Evolutionary conservation across 2,888 invertebrate species (phyloP).

Genomic region (Epistrophe eligans): DNA sequence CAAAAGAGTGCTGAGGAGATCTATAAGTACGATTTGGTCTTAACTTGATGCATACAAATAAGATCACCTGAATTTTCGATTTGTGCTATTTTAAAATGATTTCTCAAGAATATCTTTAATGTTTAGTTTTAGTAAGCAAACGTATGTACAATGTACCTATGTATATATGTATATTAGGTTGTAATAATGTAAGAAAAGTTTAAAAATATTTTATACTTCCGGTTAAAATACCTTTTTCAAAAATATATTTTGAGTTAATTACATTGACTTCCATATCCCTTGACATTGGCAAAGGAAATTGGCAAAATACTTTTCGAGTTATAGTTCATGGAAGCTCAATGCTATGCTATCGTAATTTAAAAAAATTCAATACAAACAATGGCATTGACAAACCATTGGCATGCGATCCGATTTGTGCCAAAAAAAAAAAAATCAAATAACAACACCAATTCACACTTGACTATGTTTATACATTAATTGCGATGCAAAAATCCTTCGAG

Average conservation of each 20-base stretch:
- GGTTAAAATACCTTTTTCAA: not conserved
- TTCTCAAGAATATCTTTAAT: not conserved
- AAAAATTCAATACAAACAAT: slow-evolving; percentile 13
- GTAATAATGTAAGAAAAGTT: not conserved
- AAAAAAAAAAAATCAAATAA: slow-evolving; percentile 46
- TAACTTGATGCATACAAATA: no score
- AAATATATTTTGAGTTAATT: not conserved
- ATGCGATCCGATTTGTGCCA: slow-evolving; percentile 53
- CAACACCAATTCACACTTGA: slow-evolving; percentile 32
- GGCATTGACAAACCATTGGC: slow-evolving; percentile 48
- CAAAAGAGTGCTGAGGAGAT: no score
- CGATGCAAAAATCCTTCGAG: slow-evolving; percentile 27
- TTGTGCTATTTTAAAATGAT: not conserved
- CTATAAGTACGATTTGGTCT: no score
- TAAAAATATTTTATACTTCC: slow-evolving; percentile 1
- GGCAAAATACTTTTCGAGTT: slow-evolving; percentile 21
- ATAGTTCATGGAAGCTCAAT: slow-evolving; percentile 42
- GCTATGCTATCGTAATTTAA: slow-evolving; percentile 10
- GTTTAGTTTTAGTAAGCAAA: not conserved
- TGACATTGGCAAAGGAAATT: slow-evolving; percentile 46
- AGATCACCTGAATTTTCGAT: not conserved
- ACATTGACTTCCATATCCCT: slow-evolving; percentile 22
- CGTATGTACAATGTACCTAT: not conserved
- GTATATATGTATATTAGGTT: no score
- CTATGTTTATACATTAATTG: slow-evolving; percentile 36